These are phyloP conservation scores for Xanthia icteritia DNA, from an alignment of 2,888 invertebrate species.

Conservation along the genomic window DNA sequence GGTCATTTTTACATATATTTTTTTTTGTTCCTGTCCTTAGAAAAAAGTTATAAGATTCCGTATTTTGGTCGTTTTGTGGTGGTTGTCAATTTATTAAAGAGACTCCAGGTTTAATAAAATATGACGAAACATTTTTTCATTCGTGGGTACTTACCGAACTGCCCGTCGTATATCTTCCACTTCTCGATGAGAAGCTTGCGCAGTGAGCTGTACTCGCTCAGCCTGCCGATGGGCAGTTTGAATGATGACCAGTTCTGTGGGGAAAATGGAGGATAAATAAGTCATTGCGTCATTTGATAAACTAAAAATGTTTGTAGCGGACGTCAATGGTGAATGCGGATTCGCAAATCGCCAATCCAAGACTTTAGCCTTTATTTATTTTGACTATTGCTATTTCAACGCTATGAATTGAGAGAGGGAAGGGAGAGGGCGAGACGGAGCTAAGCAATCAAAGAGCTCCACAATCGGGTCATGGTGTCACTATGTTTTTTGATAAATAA, in stretches of 20 bases:
- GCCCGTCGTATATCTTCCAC: conserved; percentile 98
- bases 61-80: background rate
- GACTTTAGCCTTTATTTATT: no score
- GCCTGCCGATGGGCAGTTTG: conserved; percentile 97
- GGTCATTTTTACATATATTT: background rate
- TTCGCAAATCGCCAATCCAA: no score
- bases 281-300: background rate
- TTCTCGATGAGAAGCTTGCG: conserved; percentile 98
- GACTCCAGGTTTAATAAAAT: background rate
- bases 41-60: background rate
- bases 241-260: conserved; percentile 92
- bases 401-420: no score
- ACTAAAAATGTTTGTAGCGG: background rate
- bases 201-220: conserved; percentile 99
- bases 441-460: no score
- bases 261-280: background rate
- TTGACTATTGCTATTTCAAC: no score
- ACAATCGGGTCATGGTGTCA: no score
- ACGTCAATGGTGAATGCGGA: no score
- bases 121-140: background rate
- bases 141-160: conserved; percentile 95
- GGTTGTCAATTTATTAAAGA: background rate
- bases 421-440: no score
- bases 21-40: no score
- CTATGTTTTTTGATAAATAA: no score